Percentiles rank a stretch among this genome's conserved stretches.
phyloP scores from a whole-genome alignment of 2,888 invertebrate species.

The Hypselothyrea guttata region DNA sequence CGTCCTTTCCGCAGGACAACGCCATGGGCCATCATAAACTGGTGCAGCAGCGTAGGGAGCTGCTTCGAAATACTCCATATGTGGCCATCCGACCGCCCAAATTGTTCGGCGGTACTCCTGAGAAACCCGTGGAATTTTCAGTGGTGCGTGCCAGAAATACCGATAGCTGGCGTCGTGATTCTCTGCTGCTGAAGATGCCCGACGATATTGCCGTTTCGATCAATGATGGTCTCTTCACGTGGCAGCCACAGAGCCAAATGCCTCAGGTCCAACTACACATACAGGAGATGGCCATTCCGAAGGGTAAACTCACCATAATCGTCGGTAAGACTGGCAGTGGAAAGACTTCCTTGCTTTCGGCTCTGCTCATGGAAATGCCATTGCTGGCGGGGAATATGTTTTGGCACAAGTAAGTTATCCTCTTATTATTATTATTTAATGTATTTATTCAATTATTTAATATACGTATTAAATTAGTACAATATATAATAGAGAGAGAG shows the following conservation, averaged over 20 bases:
- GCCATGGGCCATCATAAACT: constrained; percentile 56
- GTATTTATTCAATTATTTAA: not conserved
- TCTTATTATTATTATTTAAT: not conserved
- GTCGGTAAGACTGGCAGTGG: constrained; percentile 92
- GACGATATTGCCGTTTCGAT: constrained; percentile 81
- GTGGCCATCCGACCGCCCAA: constrained; percentile 76
- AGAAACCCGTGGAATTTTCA: constrained; percentile 59
- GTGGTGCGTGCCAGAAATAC: constrained; percentile 58
- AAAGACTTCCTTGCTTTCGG: constrained; percentile 89
- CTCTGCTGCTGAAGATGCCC: constrained; percentile 79
- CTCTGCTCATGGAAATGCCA: constrained; percentile 91
- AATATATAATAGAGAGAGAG: no score
- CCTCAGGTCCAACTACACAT: constrained; percentile 68
- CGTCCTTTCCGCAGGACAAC: constrained; percentile 34
- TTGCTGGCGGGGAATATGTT: constrained; percentile 85
- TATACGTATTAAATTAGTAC: not conserved
- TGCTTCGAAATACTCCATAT: constrained; percentile 76
- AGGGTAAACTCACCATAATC: constrained; percentile 87
- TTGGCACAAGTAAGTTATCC: constrained; percentile 85
- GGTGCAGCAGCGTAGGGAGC: constrained; percentile 70
- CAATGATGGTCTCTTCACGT: constrained; percentile 75
- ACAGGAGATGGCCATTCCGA: constrained; percentile 81
- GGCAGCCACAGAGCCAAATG: constrained; percentile 55
- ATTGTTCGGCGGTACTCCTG: constrained; percentile 33
- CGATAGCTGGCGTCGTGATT: constrained; percentile 77